Conservation (phyloP, 2,888 invertebrate genomes). For the Altica lythri region DNA sequence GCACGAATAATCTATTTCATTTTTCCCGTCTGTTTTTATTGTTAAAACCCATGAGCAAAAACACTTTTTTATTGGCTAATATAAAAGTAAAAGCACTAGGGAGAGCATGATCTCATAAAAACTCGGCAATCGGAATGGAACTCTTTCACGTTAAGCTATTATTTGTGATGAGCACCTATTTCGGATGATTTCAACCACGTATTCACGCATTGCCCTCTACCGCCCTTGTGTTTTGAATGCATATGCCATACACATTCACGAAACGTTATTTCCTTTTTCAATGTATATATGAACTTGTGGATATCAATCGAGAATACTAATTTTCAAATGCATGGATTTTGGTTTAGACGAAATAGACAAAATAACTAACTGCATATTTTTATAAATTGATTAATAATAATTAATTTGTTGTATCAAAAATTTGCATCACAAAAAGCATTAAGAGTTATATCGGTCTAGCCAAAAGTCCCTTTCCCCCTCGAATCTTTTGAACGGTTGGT, state of each 20-base stretch:
- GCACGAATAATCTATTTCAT: too few relatives aligned
- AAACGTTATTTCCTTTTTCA: slow-evolving; percentile 20
- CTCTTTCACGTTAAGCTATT: neutral
- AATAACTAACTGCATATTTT: too few relatives aligned
- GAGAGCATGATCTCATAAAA: neutral
- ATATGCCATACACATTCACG: slow-evolving; percentile 6
- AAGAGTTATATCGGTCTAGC: too few relatives aligned
- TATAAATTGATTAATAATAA: too few relatives aligned
- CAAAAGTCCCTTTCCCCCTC: too few relatives aligned
- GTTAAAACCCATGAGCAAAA: too few relatives aligned
- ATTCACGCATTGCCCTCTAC: neutral
- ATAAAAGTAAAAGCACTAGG: neutral
- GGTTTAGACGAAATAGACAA: too few relatives aligned
- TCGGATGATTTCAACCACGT: neutral
- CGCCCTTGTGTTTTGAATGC: slow-evolving; percentile 1
- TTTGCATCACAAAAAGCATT: too few relatives aligned
- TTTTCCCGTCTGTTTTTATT: too few relatives aligned
- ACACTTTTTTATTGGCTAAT: neutral
- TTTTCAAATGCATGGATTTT: too few relatives aligned
- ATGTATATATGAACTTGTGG: slow-evolving; percentile 12
- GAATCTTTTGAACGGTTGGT: too few relatives aligned
- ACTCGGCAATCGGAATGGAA: neutral
- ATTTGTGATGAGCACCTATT: neutral
- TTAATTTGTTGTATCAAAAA: too few relatives aligned
- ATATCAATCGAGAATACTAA: slow-evolving; percentile 11